Base-by-base conservation (phyloP, 2,888 invertebrate species). In the Flabesymbios commensalis region DNA sequence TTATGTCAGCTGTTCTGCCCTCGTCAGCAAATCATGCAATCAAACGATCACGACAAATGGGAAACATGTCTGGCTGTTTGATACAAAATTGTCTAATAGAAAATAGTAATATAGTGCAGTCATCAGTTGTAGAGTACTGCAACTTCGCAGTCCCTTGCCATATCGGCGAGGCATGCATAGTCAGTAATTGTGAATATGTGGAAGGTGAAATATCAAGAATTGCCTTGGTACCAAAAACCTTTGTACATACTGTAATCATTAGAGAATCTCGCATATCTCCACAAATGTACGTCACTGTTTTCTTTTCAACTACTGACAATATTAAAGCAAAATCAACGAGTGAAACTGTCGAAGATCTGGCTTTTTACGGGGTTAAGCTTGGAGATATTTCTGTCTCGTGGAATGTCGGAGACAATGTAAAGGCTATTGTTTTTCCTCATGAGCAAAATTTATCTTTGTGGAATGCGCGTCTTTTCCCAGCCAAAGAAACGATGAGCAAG, bases 181-280 rank as follows among this genome's bases (percentile, higher is more conserved):
- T 83, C 39, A 84, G 81, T 61, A 80, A 81, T 67, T 84, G 83
- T n/a, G n/a, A n/a, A n/a, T n/a, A n/a, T n/a, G n/a, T n/a, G n/a
- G n/a, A n/a, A n/a, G n/a, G n/a, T n/a, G n/a, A n/a, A n/a, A n/a
- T n/a, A n/a, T n/a, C n/a, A n/a, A n/a, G n/a, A n/a, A n/a, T n/a
- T n/a, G n/a, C n/a, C n/a, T n/a, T n/a, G n/a, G n/a, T n/a, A n/a
- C n/a, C n/a, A n/a, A n/a, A n/a, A n/a, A n/a, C n/a, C n/a, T n/a
- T n/a, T n/a, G n/a, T n/a, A n/a, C n/a, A n/a, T n/a, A n/a, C n/a
- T n/a, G n/a, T n/a, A n/a, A n/a, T n/a, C n/a, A n/a, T n/a, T n/a
- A n/a, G n/a, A n/a, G n/a, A n/a, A n/a, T n/a, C n/a, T n/a, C n/a
- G n/a, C n/a, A n/a, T n/a, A n/a, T n/a, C n/a, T n/a, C n/a, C n/a